phyloP scores from a whole-genome alignment of 2,888 invertebrate species.

The Dicycla oo region DNA sequence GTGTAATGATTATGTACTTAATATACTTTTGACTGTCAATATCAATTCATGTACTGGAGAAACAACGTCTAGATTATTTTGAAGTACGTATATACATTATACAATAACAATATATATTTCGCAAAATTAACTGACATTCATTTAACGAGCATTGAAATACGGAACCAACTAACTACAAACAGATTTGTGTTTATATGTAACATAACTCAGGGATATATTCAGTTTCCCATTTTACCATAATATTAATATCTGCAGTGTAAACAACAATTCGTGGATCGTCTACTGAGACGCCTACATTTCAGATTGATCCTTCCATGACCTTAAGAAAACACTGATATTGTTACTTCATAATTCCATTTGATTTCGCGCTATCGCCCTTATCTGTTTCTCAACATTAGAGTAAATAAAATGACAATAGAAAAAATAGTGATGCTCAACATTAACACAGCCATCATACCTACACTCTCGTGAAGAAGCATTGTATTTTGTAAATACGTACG shows the following conservation, averaged over 20 bases:
- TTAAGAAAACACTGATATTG: constrained; percentile 50
- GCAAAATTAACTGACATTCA: constrained; percentile 16
- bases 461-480: background rate
- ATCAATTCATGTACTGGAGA: constrained; percentile 14
- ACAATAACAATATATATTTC: constrained; percentile 26
- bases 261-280: constrained; percentile 33
- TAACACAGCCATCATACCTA: background rate
- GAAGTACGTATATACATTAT: constrained; percentile 15
- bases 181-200: constrained; percentile 24
- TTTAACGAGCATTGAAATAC: constrained; percentile 42
- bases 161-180: constrained; percentile 49
- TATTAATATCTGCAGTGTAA: constrained; percentile 29
- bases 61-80: constrained; percentile 19
- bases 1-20: constrained; percentile 33
- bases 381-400: constrained; percentile 5
- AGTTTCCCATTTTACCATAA: constrained; percentile 20
- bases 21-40: constrained; percentile 20
- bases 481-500: background rate
- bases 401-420: constrained; percentile 18
- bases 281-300: constrained; percentile 12
- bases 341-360: constrained; percentile 42
- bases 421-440: background rate
- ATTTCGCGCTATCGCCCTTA: constrained; percentile 7
- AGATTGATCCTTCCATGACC: constrained; percentile 29
- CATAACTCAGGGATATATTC: constrained; percentile 14